Base-by-base conservation (phyloP, 1,140 invertebrate genomes). In the Drosophila truncata region DNA sequence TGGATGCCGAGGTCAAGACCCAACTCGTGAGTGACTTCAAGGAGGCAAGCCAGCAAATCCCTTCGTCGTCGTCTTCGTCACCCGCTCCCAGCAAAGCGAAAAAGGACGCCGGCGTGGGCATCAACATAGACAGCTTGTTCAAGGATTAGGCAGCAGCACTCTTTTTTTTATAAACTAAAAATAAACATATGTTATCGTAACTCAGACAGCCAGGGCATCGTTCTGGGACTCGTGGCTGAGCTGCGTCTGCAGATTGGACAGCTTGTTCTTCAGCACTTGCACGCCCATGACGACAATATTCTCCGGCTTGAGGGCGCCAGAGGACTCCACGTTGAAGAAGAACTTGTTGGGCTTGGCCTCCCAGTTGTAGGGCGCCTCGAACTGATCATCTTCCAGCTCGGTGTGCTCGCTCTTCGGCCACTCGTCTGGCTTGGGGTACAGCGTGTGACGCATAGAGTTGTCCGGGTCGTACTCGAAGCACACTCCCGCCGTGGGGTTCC, bases 381-480 rank as follows among this genome's bases (percentile, higher is more conserved):
- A 96, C 94, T 97, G 96, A 93, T 99, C 97, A 91, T 99, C 98
- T 78, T 97, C 96, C 14, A 99, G 93, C 93, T 99, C 97, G 50
- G 96, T 97, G 93, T 98, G 99, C 94, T 99, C 98, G 94, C 98
- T 99, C 93, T 99, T 99, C 0, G 98, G 99, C 99, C 99, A 99
- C 94, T 99, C 99, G 93, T 99, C 98, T 44, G 99, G 98, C 94
- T 99, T 99, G 1, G 98, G 98, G 82, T 96, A 99, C 3, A 99
- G 94, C 2, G 99, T 99, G 91, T 99, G 99, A 57, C 98, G 95
- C 95, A 99, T 97, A 2, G 96, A 94, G 95, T 99, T 99, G 92
- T 99, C 99, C 6, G 99, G 99, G 94, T 99, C 99, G 95, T 99
- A 99, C 93, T 99, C 99, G 94, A 99, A 99, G 41, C 96, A 96